These are phyloP conservation scores for Mus spretus DNA, from an alignment of 2,797 vertebrate species.

Conservation along the genomic window DNA sequence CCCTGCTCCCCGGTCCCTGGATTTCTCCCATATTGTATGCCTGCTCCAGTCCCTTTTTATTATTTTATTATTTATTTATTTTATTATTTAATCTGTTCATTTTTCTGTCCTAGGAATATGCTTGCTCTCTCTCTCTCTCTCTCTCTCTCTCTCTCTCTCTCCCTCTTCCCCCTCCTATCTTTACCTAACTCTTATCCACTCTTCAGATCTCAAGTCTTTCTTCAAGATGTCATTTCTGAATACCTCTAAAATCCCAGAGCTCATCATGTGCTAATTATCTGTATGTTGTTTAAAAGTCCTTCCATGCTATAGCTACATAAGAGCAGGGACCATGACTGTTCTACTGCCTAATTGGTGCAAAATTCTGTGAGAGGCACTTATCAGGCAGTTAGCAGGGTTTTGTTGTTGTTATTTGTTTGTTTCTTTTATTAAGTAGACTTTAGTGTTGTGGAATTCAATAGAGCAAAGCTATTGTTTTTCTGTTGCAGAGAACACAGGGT, in stretches of 20 bases:
- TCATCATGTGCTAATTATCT: background rate
- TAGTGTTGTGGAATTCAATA: no score
- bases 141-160: background rate
- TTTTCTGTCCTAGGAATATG: background rate
- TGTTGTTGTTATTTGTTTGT: background rate
- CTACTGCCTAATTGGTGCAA: background rate
- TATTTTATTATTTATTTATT: background rate
- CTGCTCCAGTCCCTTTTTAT: background rate
- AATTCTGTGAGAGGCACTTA: background rate
- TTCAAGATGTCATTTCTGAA: background rate
- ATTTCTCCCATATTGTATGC: background rate
- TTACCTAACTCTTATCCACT: background rate
- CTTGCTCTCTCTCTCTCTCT: background rate
- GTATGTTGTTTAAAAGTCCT: background rate
- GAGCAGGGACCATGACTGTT: background rate
- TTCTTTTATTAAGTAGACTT: background rate
- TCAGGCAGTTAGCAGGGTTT: background rate
- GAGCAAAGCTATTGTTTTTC: no score
- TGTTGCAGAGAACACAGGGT: no score
- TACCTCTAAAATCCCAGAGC: background rate
- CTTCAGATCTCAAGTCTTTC: background rate
- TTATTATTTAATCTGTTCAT: no score
- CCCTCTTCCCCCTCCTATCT: background rate
- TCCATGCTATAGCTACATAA: background rate
- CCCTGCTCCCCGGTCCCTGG: background rate